Evolutionary conservation across 2,888 invertebrate genomes (phyloP).

Genomic region (Vesta saturnalis): DNA sequence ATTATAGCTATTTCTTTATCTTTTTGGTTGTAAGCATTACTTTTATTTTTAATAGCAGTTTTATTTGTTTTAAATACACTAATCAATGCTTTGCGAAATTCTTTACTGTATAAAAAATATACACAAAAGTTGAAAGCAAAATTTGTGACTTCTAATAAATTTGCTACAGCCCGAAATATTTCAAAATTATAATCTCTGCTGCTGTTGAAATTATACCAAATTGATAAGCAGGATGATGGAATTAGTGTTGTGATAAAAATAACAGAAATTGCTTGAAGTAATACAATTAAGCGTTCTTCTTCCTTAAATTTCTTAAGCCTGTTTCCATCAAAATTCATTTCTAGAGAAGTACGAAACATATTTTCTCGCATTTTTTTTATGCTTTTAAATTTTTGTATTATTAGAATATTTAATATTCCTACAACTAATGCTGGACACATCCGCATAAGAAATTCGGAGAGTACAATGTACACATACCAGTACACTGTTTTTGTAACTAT

Average conservation of each 20-base stretch:
- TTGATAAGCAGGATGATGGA: constrained; percentile 42
- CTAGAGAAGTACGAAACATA: constrained; percentile 6
- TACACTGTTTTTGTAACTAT: constrained; percentile 36
- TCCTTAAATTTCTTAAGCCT: constrained; percentile 42
- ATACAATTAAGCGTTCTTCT: constrained; percentile 40
- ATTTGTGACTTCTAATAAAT: constrained; percentile 44
- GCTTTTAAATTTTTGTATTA: constrained; percentile 40
- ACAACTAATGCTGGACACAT: constrained; percentile 41
- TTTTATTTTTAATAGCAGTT: background rate
- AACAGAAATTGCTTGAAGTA: constrained; percentile 40
- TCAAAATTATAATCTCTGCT: constrained; percentile 36
- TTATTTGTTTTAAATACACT: background rate
- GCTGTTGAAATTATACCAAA: constrained; percentile 38
- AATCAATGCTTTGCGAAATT: constrained; percentile 39
- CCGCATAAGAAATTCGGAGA: constrained; percentile 39
- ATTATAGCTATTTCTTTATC: background rate
- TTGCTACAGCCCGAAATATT: constrained; percentile 42
- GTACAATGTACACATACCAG: constrained; percentile 39
- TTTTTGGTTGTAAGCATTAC: background rate
- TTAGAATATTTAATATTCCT: constrained; percentile 40
- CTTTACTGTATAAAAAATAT: constrained; percentile 45
- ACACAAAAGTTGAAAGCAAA: constrained; percentile 45
- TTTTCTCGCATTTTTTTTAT: constrained; percentile 40
- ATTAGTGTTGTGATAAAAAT: constrained; percentile 45
- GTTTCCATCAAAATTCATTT: background rate